phyloP scores from a whole-genome alignment of 2,113 vertebrate species.

The Cyphomyrus plagiostoma region DNA sequence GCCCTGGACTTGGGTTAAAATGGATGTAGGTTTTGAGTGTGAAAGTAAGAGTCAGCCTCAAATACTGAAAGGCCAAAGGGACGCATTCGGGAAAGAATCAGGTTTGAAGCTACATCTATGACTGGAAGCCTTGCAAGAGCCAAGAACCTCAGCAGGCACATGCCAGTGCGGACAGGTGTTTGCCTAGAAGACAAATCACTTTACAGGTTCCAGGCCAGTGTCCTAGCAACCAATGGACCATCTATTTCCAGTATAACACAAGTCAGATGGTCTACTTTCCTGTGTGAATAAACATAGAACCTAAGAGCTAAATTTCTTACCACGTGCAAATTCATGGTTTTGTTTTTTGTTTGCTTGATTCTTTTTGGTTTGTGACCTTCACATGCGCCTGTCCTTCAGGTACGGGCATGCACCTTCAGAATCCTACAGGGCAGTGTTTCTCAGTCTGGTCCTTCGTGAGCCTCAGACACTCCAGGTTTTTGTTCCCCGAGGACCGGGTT shows the following conservation, averaged over 20 bases:
- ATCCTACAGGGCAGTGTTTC: not conserved
- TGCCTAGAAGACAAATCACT: slow-evolving; percentile 7
- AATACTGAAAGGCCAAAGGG: not conserved
- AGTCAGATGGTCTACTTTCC: not conserved
- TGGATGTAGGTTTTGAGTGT: not conserved
- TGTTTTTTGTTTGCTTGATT: not conserved
- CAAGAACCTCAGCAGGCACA: not conserved
- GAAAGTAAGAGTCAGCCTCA: not conserved
- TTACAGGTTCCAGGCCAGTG: not conserved
- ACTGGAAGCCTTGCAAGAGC: not conserved
- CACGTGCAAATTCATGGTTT: not conserved
- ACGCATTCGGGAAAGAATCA: not conserved
- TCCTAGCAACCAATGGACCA: not conserved
- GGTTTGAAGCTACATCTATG: not conserved
- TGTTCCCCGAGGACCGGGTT: not conserved
- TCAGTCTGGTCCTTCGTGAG: not conserved
- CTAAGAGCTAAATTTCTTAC: not conserved
- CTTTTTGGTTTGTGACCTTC: not conserved
- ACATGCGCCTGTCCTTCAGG: not conserved
- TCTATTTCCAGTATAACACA: not conserved
- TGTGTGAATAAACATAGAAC: not conserved
- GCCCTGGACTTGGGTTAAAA: not conserved
- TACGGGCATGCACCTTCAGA: not conserved
- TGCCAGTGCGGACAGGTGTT: not conserved
- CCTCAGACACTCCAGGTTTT: not conserved